Evolutionary conservation across 2,113 vertebrate genomes (phyloP), one percentile per base, ranked within the genome.

Genomic region (Callipepla squamata): DNA sequence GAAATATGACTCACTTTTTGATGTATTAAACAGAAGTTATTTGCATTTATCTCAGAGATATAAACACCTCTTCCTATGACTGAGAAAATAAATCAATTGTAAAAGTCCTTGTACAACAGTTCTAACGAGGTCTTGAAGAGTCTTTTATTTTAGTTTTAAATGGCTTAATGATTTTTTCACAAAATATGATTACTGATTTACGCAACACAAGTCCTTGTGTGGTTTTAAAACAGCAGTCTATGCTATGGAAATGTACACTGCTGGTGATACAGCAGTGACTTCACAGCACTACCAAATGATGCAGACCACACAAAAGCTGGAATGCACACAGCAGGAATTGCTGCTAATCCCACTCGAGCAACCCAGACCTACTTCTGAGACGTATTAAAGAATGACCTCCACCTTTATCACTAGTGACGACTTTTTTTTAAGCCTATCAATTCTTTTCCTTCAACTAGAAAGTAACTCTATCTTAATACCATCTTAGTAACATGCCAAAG

Each of bases 251-350:
- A 23, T 2, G 1, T 5, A 20, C 3, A 30, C 21, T 61, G 25
- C 17, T 80, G 38, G 57, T 50, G 23, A 38, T 55, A 42, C 13
- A 76, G 44, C 51, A 66, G 20, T 4, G 5, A 61, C 51, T 3
- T 36, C 32, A 59, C 78, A 94, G 38, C 28, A 11, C 38, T 22
- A 25, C 40, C 13, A 18, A n/a, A 47, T 0, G 0, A 45, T 2
- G 8, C 7, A 76, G 28, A 4, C 10, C 6, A 18, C 25, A 48
- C 23, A 48, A 72, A 67, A 2, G 5, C 0, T 17, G 21, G 16
- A 26, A 45, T 9, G 19, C 6, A 14, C 0, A 0, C 13, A 21
- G 7, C 20, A 66, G 18, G 8, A 78, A 28, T 9, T 38, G 65
- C 32, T 32, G 76, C 55, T 70, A 80, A 83, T 34, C 9, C 18